Conservation (phyloP, 2,797 vertebrate genomes). For the Pipistrellus pygmaeus region DNA sequence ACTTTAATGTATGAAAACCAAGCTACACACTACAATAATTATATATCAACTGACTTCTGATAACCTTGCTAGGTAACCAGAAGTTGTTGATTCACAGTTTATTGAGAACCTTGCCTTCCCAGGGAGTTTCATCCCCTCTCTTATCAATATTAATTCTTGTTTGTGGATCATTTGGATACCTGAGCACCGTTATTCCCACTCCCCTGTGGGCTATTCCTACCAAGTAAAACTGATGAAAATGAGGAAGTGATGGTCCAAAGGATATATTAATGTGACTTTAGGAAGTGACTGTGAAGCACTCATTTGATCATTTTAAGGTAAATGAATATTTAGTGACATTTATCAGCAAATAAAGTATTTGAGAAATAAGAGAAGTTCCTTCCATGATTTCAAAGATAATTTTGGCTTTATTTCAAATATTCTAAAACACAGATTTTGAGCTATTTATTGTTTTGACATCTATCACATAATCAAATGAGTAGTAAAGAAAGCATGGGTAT, state of each 20-base stretch:
- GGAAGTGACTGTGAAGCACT: background rate
- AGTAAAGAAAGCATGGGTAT: background rate
- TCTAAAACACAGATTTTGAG: background rate
- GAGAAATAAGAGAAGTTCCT: background rate
- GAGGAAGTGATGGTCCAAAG: background rate
- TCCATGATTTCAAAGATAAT: background rate
- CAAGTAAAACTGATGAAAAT: background rate
- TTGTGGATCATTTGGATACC: accelerated
- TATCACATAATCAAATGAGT: background rate
- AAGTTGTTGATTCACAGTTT: background rate
- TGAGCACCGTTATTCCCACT: background rate
- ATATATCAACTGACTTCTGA: background rate
- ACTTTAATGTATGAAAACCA: background rate
- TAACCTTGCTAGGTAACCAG: background rate
- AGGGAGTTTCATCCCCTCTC: background rate
- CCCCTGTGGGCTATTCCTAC: background rate
- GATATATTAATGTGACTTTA: background rate
- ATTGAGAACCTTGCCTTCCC: background rate
- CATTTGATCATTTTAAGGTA: background rate
- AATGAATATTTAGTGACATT: background rate
- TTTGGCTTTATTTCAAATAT: conserved; percentile 9
- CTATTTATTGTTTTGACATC: background rate
- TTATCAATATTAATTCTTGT: background rate
- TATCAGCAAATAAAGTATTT: background rate
- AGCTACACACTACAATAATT: background rate